These are phyloP conservation scores for Cepphus grylle DNA, from an alignment of 2,113 vertebrate genomes.

Conservation along the genomic window DNA sequence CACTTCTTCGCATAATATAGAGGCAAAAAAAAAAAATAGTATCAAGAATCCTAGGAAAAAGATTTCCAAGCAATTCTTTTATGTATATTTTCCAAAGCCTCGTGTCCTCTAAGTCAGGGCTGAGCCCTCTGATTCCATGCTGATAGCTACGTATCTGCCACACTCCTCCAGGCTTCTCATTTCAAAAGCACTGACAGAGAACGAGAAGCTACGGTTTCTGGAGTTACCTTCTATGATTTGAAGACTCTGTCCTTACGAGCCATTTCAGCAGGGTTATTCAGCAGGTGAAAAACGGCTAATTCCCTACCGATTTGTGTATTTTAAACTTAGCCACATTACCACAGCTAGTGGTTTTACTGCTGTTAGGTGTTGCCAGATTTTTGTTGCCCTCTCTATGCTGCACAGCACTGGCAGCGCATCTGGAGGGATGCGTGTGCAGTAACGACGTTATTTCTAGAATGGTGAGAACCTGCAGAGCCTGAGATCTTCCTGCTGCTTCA, in stretches of 20 bases:
- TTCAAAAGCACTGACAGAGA: neutral
- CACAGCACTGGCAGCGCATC: neutral
- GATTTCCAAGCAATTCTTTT: neutral
- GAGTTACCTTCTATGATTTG: neutral
- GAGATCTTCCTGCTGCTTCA: neutral
- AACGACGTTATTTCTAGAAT: neutral
- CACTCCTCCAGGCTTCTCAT: neutral
- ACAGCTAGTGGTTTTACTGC: neutral
- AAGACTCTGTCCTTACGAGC: neutral
- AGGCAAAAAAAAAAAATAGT: neutral
- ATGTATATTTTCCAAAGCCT: neutral
- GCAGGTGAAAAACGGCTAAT: neutral
- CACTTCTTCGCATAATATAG: neutral
- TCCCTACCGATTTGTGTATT: neutral
- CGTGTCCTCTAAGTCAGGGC: neutral
- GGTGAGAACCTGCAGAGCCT: neutral
- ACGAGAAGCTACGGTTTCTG: neutral
- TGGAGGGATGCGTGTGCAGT: neutral
- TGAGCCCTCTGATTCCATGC: neutral
- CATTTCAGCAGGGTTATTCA: neutral
- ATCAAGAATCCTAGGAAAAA: neutral
- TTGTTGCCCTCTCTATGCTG: neutral
- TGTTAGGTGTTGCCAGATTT: neutral
- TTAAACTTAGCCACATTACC: neutral
- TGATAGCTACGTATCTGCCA: rapidly evolving